Conservation (phyloP, 2,113 vertebrate genomes). For the Syngnathus scovelli region DNA sequence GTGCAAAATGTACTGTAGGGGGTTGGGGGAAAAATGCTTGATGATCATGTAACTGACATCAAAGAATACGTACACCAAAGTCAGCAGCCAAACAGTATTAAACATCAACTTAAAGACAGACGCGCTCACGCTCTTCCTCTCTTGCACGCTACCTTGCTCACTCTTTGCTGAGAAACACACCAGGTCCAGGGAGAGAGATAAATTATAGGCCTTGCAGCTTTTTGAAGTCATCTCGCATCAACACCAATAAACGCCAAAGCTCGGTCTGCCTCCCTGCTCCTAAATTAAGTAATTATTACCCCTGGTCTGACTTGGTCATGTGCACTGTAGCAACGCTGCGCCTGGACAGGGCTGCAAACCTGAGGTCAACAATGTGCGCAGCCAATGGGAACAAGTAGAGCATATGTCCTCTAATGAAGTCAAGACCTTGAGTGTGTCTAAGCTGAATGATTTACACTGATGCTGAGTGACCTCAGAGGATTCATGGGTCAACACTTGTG, state of each 20-base stretch:
- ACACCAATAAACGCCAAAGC: conserved; percentile 62
- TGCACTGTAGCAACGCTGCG: conserved; percentile 25
- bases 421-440: conserved; percentile 41
- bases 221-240: conserved; percentile 68
- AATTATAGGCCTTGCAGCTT: conserved; percentile 61
- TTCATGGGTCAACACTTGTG: conserved; percentile 24
- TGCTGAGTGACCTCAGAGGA: conserved; percentile 31
- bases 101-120: conserved; percentile 54
- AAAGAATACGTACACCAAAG: conserved; percentile 63
- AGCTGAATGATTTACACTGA: conserved; percentile 49
- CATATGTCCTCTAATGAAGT: conserved; percentile 52
- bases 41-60: conserved; percentile 69
- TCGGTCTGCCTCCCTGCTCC: conserved; percentile 50
- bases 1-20: conserved; percentile 51
- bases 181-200: conserved; percentile 59
- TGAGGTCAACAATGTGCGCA: conserved; percentile 23
- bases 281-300: conserved; percentile 71
- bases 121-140: conserved; percentile 37
- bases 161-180: conserved; percentile 55
- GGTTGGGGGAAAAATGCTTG: conserved; percentile 48
- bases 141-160: conserved; percentile 46
- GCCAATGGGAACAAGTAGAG: conserved; percentile 29
- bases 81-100: conserved; percentile 60
- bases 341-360: conserved; percentile 25
- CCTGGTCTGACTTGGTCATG: conserved; percentile 55